phyloP scores from a whole-genome alignment of 2,113 vertebrate species.

The Ibidorhyncha struthersii region DNA sequence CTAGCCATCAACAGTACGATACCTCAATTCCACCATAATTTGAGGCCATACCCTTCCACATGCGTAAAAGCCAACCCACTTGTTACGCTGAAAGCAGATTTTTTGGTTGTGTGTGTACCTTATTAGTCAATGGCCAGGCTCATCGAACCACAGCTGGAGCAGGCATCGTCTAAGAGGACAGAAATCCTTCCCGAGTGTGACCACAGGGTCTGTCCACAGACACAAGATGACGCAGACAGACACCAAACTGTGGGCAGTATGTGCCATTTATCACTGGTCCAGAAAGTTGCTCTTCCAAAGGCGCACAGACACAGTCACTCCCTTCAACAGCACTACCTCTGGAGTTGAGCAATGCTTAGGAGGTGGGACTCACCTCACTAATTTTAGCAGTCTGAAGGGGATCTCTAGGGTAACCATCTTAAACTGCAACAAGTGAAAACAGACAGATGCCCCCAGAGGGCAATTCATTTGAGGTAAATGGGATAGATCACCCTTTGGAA shows the following conservation, averaged over 20 bases:
- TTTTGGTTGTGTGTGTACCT: background rate
- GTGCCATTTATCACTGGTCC: background rate
- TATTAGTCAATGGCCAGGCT: background rate
- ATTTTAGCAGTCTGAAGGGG: background rate
- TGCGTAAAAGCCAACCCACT: background rate
- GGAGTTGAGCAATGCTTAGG: background rate
- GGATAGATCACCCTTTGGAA: background rate
- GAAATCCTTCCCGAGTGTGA: background rate
- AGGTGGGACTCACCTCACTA: background rate
- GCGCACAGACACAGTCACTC: background rate
- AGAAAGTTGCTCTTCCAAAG: background rate
- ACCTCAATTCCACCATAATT: background rate
- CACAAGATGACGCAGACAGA: background rate
- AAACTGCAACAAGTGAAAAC: background rate
- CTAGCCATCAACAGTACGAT: fast-evolving
- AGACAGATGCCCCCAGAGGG: background rate
- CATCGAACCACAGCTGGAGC: background rate
- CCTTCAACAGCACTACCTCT: background rate
- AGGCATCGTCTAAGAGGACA: background rate
- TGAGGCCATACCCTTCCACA: background rate
- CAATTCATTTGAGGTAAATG: fast-evolving
- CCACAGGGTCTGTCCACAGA: background rate
- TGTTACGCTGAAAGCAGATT: background rate
- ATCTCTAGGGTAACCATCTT: background rate
- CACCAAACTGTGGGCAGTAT: background rate